Conservation (phyloP, 2,888 invertebrate genomes). For the Maniola hyperantus region DNA sequence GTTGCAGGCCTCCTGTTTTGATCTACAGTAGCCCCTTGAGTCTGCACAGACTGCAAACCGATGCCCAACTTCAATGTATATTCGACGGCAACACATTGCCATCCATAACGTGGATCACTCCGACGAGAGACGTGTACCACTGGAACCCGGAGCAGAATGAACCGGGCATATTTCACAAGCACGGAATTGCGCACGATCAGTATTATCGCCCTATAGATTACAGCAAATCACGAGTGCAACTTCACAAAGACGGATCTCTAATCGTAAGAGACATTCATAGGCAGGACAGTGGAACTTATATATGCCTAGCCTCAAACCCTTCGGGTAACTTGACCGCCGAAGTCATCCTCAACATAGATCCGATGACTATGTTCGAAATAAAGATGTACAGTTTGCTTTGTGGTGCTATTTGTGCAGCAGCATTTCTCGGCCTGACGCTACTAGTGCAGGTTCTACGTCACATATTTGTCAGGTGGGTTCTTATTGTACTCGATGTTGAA, state of each 20-base stretch:
- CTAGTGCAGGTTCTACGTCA: conserved; percentile 89
- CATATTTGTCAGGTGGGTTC: conserved; percentile 86
- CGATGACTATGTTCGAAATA: conserved; percentile 91
- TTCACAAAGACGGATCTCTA: conserved; percentile 91
- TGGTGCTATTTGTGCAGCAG: conserved; percentile 90
- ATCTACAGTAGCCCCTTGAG: conserved; percentile 84
- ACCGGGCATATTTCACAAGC: conserved; percentile 86
- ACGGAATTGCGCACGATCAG: conserved; percentile 84
- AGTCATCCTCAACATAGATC: conserved; percentile 91
- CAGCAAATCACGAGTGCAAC: conserved; percentile 81
- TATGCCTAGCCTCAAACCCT: conserved; percentile 93
- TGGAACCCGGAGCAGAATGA: conserved; percentile 89
- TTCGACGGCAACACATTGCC: conserved; percentile 90
- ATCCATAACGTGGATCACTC: conserved; percentile 93
- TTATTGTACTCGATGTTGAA: neutral
- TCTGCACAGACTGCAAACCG: conserved; percentile 84
- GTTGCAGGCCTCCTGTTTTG: conserved; percentile 86
- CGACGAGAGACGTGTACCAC: conserved; percentile 86
- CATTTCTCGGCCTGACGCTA: conserved; percentile 90
- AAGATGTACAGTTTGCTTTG: conserved; percentile 92
- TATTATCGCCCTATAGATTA: conserved; percentile 72
- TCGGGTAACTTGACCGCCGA: conserved; percentile 89
- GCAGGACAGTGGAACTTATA: conserved; percentile 92
- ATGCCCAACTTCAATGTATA: conserved; percentile 89
- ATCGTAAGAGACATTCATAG: conserved; percentile 87